Conservation (phyloP, 2,888 invertebrate genomes). For the Phortica magna region DNA sequence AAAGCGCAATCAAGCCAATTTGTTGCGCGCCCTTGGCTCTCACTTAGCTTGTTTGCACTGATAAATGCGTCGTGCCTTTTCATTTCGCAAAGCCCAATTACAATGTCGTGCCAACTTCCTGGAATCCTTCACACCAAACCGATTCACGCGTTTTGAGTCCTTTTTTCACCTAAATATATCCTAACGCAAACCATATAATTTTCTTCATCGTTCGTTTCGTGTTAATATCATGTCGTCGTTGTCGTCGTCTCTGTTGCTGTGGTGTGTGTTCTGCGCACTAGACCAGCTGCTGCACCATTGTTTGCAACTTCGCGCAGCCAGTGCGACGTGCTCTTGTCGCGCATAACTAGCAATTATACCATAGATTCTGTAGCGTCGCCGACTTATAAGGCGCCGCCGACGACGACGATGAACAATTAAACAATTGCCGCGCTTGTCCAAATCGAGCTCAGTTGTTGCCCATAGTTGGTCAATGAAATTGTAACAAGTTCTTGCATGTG, state of each 20-base stretch:
- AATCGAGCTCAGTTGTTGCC: constrained; percentile 39
- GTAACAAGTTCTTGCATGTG: constrained; percentile 59
- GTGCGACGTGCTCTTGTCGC: background rate
- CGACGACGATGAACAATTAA: constrained; percentile 10
- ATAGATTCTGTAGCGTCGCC: background rate
- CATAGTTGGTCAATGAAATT: constrained; percentile 70
- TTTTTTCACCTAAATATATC: constrained; percentile 19
- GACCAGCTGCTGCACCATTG: background rate
- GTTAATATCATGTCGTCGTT: constrained; percentile 6
- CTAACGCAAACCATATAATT: constrained; percentile 23
- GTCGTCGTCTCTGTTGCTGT: background rate
- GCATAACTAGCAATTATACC: constrained; percentile 5
- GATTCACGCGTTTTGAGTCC: background rate
- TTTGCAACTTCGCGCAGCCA: background rate
- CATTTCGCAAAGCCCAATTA: constrained; percentile 5
- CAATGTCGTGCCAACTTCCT: constrained; percentile 24
- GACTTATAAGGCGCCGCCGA: constrained; percentile 21
- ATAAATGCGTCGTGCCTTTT: constrained; percentile 58
- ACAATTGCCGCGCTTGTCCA: constrained; percentile 27
- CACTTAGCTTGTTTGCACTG: constrained; percentile 69
- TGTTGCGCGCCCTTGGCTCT: background rate
- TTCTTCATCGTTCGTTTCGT: constrained; percentile 7
- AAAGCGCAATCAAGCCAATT: background rate
- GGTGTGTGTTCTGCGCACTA: background rate
- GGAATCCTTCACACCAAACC: constrained; percentile 20